Evolutionary conservation across 2,797 vertebrate species (phyloP), one percentile per base, ranked within the genome.

Genomic region (Microcaecilia unicolor): DNA sequence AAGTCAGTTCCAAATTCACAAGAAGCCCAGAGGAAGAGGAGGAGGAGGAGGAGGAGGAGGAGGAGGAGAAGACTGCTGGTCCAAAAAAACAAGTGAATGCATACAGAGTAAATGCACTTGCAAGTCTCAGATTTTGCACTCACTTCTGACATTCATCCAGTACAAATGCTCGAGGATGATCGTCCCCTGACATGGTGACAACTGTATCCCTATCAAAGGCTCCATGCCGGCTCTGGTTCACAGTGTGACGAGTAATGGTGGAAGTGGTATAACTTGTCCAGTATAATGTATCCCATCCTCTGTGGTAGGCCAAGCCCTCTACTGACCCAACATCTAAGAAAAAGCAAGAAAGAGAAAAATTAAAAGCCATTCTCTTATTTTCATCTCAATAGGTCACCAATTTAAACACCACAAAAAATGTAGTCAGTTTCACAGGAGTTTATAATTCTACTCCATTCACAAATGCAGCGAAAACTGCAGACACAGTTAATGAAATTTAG

Each of bases 201-300:
- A 98, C 94, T 0, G 83, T 96, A 70, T 98, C 90, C 28, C 93
- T 84, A 71, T 93, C 89, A 2, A 90, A 95, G 31, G 93, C 92
- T 20, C 90, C 87, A 1, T 72, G 34, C 9, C 88, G 90, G 34
- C 74, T 87, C 79, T 97, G 95, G 74, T 96, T 90, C 69, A 97
- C 92, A 0, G 92, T 97, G 76, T 98, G 95, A 7, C 95, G 86
- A n/a, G 90, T 92, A 61, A 95, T 97, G 70, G 95, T 97, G 60
- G 94, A 97, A 0, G 95, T 97, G 13, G 95, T 97, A 59, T 96
- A 98, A 74, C 94, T 98, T 4, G 94, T 98, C 95, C 94, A 98
- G 69, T 97, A 98, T 10, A 98, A 84, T 0, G 92, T 91, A 46
- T 98, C 95, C 95, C 94, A 98, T 45, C 79, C 88, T 0, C 90